Base-by-base conservation (phyloP, 2,888 invertebrate species). In the Helicoverpa assulta region DNA sequence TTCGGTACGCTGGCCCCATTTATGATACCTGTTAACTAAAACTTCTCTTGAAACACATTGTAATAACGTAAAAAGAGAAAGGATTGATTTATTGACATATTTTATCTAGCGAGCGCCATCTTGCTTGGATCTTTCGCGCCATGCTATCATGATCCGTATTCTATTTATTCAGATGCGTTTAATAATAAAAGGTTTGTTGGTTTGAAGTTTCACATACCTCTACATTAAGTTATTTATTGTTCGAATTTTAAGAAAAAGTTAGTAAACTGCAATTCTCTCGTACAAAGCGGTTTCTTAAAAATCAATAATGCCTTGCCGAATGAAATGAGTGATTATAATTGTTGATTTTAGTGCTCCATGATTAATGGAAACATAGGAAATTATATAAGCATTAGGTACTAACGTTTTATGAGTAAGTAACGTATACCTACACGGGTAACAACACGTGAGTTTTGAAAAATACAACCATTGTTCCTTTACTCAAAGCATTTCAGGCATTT, bases 41-140 rank as follows among this genome's bases (percentile, higher is more conserved):
- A 74, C 73, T 69, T 51, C 69, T 75, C 59, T 72, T 73, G 67
- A 83, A 43, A 73, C 76, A 62, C 67, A 66, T 70, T 70, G 81
- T 73, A 70, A 71, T 73, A 82, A 65, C 58, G 62, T 74, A 73
- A 80, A 78, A 84, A 84, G 82, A 84, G 84, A 82, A 84, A 84
- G 82, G 74, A 82, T 76, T 84, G 84, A 81, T 80, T 76, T 82
- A 80, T 73, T 74, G 71, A 67, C 62, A 66, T 73, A 67, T 73
- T 74, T 62, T 43, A 43, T 43, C 37, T 63, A 67, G 65, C 55
- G 59, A 70, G 61, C 60, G 67, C 68, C 76, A 83, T 80, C 67
- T 78, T 81, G 67, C 56, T 37, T 51, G 16, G 57, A 63, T 73
- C 43, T 67, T 74, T 71, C 60, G 66, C 70, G 69, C 67, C 57